phyloP scores from a whole-genome alignment of 2,113 vertebrate species.

The Nyctereutes procyonoides region DNA sequence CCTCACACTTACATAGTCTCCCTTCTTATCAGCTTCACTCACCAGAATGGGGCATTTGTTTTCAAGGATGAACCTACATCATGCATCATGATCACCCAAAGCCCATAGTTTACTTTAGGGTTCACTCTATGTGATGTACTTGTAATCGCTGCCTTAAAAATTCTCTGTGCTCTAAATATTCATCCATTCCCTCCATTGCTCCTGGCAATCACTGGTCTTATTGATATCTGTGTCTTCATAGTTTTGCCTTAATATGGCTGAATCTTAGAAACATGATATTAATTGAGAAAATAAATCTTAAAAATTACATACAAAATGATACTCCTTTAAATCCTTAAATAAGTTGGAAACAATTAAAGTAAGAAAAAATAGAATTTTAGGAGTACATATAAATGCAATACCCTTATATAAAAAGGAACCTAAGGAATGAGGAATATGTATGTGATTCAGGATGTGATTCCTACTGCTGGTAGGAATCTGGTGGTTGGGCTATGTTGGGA shows the following conservation, averaged over 20 bases:
- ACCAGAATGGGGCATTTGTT: background rate
- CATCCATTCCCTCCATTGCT: too few species aligned
- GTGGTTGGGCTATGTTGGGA: background rate
- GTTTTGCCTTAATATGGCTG: background rate
- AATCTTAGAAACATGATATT: background rate
- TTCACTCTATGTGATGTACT: background rate
- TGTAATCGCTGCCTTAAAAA: background rate
- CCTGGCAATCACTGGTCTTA: background rate
- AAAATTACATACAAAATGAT: background rate
- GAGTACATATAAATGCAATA: background rate
- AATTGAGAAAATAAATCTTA: constrained; percentile 20
- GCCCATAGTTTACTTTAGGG: background rate
- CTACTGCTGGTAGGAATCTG: background rate
- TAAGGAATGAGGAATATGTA: background rate
- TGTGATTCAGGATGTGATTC: background rate
- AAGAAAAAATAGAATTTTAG: background rate
- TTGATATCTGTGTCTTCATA: background rate
- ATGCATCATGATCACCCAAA: background rate
- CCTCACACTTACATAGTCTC: background rate
- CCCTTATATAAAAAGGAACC: background rate
- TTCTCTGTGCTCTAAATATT: background rate
- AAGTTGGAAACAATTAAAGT: constrained; percentile 26
- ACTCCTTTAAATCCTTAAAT: background rate
- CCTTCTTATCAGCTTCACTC: background rate
- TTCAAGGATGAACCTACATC: background rate